Evolutionary conservation across 2,888 invertebrate genomes (phyloP).

Genomic region (Villa cingulata): DNA sequence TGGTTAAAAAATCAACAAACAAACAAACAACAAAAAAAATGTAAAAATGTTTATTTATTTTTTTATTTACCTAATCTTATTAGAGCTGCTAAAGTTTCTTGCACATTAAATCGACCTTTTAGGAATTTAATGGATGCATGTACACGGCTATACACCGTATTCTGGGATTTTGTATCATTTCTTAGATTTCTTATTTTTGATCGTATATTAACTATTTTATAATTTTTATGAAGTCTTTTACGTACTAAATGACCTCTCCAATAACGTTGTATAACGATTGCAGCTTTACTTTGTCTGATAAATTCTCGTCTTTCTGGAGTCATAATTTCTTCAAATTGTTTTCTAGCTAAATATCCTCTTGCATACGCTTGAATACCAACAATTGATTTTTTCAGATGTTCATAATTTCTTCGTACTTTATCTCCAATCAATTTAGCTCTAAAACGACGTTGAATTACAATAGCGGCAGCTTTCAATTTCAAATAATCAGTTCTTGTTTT

Average conservation of each 20-base stretch:
- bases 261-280: slow-evolving; percentile 48
- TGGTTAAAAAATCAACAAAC: not conserved
- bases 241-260: slow-evolving; percentile 41
- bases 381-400: slow-evolving; percentile 19
- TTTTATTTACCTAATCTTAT: slow-evolving; percentile 25
- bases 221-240: slow-evolving; percentile 20
- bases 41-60: not conserved
- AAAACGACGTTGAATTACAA: slow-evolving; percentile 37
- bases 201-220: slow-evolving; percentile 22
- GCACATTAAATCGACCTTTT: slow-evolving; percentile 25
- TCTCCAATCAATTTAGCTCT: slow-evolving; percentile 14
- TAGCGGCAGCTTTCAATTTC: slow-evolving; percentile 19
- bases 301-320: slow-evolving; percentile 38
- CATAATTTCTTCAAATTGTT: slow-evolving; percentile 36
- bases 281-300: slow-evolving; percentile 39
- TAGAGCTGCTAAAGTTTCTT: slow-evolving; percentile 27
- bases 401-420: slow-evolving; percentile 23
- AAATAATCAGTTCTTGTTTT: slow-evolving; percentile 6
- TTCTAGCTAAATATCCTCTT: slow-evolving; percentile 40
- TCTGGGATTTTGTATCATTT: slow-evolving; percentile 17
- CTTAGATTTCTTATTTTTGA: slow-evolving; percentile 23
- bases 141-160: slow-evolving; percentile 27
- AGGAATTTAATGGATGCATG: slow-evolving; percentile 27
- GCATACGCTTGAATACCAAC: slow-evolving; percentile 34
- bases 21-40: not conserved